phyloP scores from a whole-genome alignment of 2,888 invertebrate species.

The Harpalus rubripes region DNA sequence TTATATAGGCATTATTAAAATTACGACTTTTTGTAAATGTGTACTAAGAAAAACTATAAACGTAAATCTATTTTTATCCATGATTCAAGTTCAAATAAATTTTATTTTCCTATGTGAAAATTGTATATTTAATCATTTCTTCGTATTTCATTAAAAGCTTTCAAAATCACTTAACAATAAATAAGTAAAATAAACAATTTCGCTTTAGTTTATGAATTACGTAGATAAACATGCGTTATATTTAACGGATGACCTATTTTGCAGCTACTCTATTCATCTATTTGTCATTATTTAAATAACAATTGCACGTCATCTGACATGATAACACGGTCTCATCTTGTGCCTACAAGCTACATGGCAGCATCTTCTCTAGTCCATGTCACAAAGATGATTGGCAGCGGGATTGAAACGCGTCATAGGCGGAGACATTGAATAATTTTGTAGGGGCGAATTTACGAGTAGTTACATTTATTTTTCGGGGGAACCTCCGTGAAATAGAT shows the following conservation, averaged over 20 bases:
- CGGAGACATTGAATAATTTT: background rate
- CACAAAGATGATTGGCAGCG: slow-evolving; percentile 3
- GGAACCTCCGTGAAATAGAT: background rate
- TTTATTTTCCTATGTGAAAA: background rate
- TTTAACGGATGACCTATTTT: slow-evolving; percentile 43
- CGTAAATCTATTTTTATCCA: background rate
- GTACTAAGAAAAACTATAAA: too few species aligned
- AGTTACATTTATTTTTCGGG: background rate
- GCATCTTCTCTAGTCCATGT: background rate
- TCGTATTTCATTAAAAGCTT: slow-evolving; percentile 25
- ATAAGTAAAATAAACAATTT: slow-evolving; percentile 32
- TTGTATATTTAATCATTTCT: slow-evolving; percentile 18
- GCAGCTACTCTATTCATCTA: slow-evolving; percentile 36
- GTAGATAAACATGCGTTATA: slow-evolving; percentile 14
- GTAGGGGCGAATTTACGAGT: background rate
- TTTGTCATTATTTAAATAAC: slow-evolving; percentile 63
- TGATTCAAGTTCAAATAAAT: background rate
- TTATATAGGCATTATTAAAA: background rate
- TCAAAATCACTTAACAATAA: slow-evolving; percentile 19
- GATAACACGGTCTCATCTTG: background rate
- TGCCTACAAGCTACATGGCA: background rate
- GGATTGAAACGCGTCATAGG: background rate
- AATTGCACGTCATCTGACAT: slow-evolving; percentile 23
- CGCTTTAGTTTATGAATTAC: background rate
- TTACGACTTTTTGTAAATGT: background rate